Conservation (phyloP, 2,113 vertebrate species). For the Xerus inauris region DNA sequence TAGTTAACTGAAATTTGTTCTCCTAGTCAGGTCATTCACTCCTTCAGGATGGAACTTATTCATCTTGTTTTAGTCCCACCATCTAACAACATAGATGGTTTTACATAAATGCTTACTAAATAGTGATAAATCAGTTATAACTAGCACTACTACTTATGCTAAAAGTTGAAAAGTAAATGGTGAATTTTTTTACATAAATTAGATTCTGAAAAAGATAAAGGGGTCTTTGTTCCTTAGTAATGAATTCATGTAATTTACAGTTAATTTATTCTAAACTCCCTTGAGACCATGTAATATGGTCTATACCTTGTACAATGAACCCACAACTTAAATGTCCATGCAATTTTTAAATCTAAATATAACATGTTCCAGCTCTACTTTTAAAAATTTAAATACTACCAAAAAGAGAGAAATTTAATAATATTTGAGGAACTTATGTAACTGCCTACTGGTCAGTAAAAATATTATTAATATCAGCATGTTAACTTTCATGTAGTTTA, state of each 20-base stretch:
- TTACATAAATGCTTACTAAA: constrained; percentile 49
- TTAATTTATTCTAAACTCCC: constrained; percentile 80
- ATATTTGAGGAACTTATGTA: constrained; percentile 18
- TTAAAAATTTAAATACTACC: constrained; percentile 31
- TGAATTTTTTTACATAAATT: constrained; percentile 64
- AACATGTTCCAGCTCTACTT: constrained; percentile 15
- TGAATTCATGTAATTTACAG: constrained; percentile 79
- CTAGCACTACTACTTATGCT: constrained; percentile 43
- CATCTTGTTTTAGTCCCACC: not conserved
- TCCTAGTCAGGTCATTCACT: not conserved
- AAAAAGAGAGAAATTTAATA: constrained; percentile 46
- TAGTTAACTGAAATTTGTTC: not conserved
- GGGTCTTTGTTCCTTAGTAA: constrained; percentile 76
- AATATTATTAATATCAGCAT: not conserved
- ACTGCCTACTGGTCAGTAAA: constrained; percentile 35
- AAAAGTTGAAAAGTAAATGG: constrained; percentile 64
- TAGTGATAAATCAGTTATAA: constrained; percentile 64
- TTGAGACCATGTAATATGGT: constrained; percentile 53
- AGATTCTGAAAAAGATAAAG: constrained; percentile 71
- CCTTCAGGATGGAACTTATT: not conserved
- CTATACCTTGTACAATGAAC: constrained; percentile 58
- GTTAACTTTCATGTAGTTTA: not conserved
- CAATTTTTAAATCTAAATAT: constrained; percentile 67
- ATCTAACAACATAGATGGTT: constrained; percentile 52
- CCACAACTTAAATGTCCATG: constrained; percentile 47